phyloP scores from a whole-genome alignment of 2,797 vertebrate genomes.

The Lepilemur ruficaudatus region DNA sequence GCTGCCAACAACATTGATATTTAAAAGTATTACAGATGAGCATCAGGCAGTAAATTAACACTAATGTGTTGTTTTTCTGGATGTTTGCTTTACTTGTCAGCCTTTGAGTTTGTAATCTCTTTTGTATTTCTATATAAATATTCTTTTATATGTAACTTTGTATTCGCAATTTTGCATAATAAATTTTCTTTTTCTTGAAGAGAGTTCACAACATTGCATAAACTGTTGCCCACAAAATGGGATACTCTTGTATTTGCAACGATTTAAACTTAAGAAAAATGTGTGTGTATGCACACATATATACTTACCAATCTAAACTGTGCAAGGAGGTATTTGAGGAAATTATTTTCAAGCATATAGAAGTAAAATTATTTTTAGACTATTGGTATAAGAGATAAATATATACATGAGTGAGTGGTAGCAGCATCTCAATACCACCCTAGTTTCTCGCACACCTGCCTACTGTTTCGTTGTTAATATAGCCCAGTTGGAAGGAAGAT shows the following conservation, averaged over 20 bases:
- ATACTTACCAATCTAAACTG: background rate
- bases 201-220: background rate
- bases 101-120: background rate
- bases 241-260: background rate
- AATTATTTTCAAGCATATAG: background rate
- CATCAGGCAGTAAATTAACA: background rate
- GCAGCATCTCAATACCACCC: background rate
- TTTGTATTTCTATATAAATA: background rate
- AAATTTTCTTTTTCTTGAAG: background rate
- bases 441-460: background rate
- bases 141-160: background rate
- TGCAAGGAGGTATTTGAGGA: background rate
- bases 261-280: background rate
- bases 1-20: background rate
- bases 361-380: background rate
- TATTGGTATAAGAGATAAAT: background rate
- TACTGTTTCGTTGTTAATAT: background rate
- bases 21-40: background rate
- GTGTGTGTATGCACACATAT: background rate
- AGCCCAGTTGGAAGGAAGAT: background rate
- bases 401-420: background rate
- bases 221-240: background rate
- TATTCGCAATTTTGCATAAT: background rate
- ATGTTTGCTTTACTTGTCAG: background rate
- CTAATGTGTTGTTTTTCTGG: background rate